phyloP scores from a whole-genome alignment of 2,888 invertebrate species.

The Phalangium opilio region DNA sequence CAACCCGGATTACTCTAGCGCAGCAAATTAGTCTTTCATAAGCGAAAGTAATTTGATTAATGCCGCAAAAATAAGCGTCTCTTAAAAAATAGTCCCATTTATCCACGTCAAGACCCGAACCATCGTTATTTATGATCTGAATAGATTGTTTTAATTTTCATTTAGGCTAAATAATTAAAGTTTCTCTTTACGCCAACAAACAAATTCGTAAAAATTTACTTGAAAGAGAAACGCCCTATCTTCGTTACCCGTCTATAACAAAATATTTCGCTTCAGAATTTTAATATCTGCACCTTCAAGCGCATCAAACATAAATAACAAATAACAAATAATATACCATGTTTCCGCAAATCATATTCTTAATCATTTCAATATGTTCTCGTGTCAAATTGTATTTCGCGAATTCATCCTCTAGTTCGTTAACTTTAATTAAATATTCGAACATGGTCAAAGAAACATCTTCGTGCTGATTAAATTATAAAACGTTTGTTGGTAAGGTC shows the following conservation, averaged over 20 bases:
- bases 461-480: too few relatives aligned
- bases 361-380: slow-evolving; percentile 33
- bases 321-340: neutral
- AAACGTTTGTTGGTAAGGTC: too few relatives aligned
- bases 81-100: slow-evolving; percentile 51
- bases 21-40: slow-evolving; percentile 33
- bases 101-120: slow-evolving; percentile 46
- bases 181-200: too few relatives aligned
- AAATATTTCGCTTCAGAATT: too few relatives aligned
- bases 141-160: slow-evolving; percentile 8
- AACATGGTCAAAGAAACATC: slow-evolving; percentile 36
- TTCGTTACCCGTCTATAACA: slow-evolving; percentile 20
- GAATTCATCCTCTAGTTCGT: slow-evolving; percentile 28
- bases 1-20: slow-evolving; percentile 27
- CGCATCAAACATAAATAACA: neutral
- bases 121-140: slow-evolving; percentile 44
- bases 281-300: too few relatives aligned
- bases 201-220: slow-evolving; percentile 24
- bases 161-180: too few relatives aligned
- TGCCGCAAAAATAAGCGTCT: slow-evolving; percentile 38
- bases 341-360: slow-evolving; percentile 33
- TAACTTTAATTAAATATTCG: slow-evolving; percentile 32
- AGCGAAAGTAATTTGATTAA: slow-evolving; percentile 35
- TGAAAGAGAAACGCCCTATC: slow-evolving; percentile 39
- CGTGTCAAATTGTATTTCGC: slow-evolving; percentile 26